A percentile compares a stretch with the other conserved stretches of the same genome.
phyloP scores from a whole-genome alignment of 2,797 vertebrate species.

The Mycteria americana region DNA sequence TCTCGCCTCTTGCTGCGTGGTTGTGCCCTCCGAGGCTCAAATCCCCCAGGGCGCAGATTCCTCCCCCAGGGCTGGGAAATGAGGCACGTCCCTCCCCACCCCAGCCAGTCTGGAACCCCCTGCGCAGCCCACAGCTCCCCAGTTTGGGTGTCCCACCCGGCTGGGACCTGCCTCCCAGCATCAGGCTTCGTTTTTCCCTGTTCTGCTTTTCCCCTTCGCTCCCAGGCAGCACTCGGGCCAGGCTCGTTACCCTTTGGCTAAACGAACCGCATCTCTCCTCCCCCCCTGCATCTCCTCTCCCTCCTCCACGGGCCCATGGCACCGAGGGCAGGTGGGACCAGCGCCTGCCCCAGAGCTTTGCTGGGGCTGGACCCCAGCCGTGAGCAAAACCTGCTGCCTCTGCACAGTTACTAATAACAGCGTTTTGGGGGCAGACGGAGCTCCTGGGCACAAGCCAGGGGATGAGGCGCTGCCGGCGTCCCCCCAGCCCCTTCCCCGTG shows the following conservation, averaged over 20 bases:
- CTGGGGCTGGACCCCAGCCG: neutral
- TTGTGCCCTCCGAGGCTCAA: neutral
- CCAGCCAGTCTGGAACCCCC: neutral
- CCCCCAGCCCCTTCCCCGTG: neutral
- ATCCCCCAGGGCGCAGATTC: neutral
- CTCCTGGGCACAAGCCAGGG: too few relatives aligned
- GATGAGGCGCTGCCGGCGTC: neutral
- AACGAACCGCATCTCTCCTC: neutral
- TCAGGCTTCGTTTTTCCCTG: neutral
- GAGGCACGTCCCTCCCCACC: neutral
- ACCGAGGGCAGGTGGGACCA: too few relatives aligned
- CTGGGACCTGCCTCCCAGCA: neutral
- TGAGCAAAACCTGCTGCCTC: neutral
- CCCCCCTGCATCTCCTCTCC: neutral
- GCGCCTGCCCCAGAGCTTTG: neutral
- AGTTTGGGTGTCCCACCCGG: neutral
- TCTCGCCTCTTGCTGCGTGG: neutral
- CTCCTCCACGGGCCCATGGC: neutral
- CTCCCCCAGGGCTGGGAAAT: neutral
- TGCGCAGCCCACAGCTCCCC: neutral
- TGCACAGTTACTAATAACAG: neutral
- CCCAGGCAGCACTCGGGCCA: accelerated
- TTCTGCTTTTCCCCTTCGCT: neutral
- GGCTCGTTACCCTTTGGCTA: neutral
- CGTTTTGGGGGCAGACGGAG: neutral